These are phyloP conservation scores for Chaetodon trifascialis DNA, from an alignment of 2,113 vertebrate genomes.

Conservation along the genomic window DNA sequence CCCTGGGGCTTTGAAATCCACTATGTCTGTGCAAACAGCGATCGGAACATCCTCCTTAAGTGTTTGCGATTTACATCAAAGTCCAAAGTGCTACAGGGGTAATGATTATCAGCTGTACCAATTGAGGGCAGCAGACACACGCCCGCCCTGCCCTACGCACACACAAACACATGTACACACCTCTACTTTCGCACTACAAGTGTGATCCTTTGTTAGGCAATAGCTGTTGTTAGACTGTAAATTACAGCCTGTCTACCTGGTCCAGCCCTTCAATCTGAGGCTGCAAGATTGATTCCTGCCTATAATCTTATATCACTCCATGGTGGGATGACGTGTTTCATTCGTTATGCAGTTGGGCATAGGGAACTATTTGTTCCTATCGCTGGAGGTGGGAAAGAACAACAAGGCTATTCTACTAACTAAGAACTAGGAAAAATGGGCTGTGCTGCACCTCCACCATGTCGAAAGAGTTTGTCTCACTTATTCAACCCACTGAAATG, in stretches of 20 bases:
- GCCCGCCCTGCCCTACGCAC: constrained; percentile 13
- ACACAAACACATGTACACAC: constrained; percentile 44
- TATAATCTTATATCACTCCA: constrained; percentile 29
- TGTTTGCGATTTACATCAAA: constrained; percentile 68
- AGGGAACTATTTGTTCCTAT: constrained; percentile 20
- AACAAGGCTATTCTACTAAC: not conserved
- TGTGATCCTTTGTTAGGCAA: constrained; percentile 41
- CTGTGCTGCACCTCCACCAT: not conserved
- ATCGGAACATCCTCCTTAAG: constrained; percentile 58
- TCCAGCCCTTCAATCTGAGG: constrained; percentile 56
- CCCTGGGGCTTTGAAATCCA: constrained; percentile 39
- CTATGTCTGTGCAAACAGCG: constrained; percentile 64
- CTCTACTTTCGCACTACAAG: constrained; percentile 24
- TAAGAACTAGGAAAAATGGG: not conserved
- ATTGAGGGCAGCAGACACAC: constrained; percentile 56
- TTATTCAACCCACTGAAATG: not conserved
- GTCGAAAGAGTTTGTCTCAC: not conserved
- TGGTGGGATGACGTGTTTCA: constrained; percentile 21
- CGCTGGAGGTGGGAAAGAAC: not conserved
- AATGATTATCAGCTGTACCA: constrained; percentile 75
- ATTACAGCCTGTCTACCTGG: constrained; percentile 51
- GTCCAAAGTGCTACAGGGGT: constrained; percentile 42
- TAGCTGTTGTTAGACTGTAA: constrained; percentile 52
- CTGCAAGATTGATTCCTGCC: constrained; percentile 48
- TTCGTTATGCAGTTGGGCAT: not conserved